Base-by-base conservation (phyloP, 2,888 invertebrate species). In the Tinea trinotella region DNA sequence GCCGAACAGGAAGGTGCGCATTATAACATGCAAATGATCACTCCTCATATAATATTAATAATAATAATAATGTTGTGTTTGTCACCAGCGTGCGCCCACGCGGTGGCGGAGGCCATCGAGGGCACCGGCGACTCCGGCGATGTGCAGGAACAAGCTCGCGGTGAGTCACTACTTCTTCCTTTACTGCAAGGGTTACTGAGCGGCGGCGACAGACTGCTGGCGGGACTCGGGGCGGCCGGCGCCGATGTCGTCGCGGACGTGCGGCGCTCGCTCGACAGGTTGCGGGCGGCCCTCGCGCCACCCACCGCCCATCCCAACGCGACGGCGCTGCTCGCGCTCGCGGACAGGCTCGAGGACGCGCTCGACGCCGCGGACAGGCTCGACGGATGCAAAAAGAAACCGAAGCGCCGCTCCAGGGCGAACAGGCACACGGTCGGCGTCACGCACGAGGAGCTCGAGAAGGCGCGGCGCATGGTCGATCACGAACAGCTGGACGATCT, bases 401-500 rank as follows among this genome's bases (percentile, higher is more conserved):
- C 90, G 19, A 88, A 89, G 57, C 75, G 88, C 7, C 88, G 90
- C 55, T 87, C 88, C 59, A 88, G 92, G 22, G 89, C 90, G 57
- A 89, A 89, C 49, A 80, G 95, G 0, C 94, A 95, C 71, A 95
- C 95, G 0, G 93, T 95, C 17, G 94, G 93, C 49, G 95, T 95
- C 13, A 93, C 93, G 35, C 88, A 89, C 46, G 94, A 93, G 68
- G 95, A 95, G 65, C 75, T 95, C 19, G 93, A 91, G 1, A 90
- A 92, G 62, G 95, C 95, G 0, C 87, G 95, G 48, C 89, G 91
- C 56, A 88, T 93, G 65, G 89, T 94, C 60, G 92, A 93, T 71
- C 64, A 71, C 5, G 76, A 73, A 77, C 40, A 69, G 68, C 44
- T 40, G 15, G 59, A 59, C 10, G 74, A 71, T n/a, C 7, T 40